These are phyloP conservation scores for Anabas testudineus DNA, from an alignment of 2,797 vertebrate species.

Conservation along the genomic window DNA sequence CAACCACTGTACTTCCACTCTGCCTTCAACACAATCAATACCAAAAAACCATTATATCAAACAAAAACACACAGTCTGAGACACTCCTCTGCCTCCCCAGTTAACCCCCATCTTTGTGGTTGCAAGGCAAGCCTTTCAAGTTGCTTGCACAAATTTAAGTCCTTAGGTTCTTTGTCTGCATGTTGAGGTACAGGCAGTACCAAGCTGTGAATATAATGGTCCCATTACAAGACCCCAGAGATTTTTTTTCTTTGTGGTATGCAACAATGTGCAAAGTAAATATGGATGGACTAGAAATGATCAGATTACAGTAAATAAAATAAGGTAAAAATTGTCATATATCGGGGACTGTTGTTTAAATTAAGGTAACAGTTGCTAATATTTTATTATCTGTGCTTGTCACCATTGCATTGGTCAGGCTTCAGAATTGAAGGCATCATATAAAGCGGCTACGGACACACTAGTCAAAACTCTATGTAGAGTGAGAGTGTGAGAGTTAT, in stretches of 20 bases:
- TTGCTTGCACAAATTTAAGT: constrained; percentile 79
- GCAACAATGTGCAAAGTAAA: constrained; percentile 63
- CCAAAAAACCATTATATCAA: constrained; percentile 80
- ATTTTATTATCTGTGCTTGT: constrained; percentile 1
- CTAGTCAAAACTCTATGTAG: constrained; percentile 17
- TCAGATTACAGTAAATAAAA: constrained; percentile 42
- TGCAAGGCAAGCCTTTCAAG: constrained; percentile 83
- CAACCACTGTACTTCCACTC: constrained; percentile 77
- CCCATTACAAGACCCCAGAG: constrained; percentile 74
- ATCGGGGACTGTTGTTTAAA: constrained; percentile 36
- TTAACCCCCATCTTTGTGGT: constrained; percentile 83
- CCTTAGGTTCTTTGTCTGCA: constrained; percentile 82
- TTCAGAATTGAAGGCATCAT: constrained; percentile 38
- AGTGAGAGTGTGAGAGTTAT: constrained; percentile 12
- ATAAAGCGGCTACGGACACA: constrained; percentile 26
- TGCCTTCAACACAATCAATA: constrained; percentile 83
- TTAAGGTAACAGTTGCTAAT: constrained; percentile 15
- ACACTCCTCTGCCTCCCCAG: constrained; percentile 80
- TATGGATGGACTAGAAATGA: constrained; percentile 56
- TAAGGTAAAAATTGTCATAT: constrained; percentile 35
- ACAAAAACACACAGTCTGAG: constrained; percentile 77
- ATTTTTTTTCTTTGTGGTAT: constrained; percentile 50
- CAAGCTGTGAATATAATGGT: constrained; percentile 79
- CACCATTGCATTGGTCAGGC: constrained; percentile 5
- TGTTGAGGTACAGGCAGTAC: constrained; percentile 71